phyloP scores from a whole-genome alignment of 2,888 invertebrate species.

The Drosophila phalerata region DNA sequence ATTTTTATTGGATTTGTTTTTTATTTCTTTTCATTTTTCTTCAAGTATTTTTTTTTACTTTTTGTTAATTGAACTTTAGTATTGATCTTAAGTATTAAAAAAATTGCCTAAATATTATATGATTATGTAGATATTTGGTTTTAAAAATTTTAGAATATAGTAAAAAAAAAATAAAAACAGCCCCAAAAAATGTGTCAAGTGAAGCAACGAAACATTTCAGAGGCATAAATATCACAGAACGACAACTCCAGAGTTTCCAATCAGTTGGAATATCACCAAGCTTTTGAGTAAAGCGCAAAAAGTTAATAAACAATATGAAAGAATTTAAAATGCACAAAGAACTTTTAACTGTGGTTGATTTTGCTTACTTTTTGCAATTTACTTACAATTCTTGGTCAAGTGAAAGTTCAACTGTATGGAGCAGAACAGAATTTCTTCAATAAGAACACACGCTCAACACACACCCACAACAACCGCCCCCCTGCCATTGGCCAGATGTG shows the following conservation, averaged over 20 bases:
- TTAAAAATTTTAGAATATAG: conserved; percentile 31
- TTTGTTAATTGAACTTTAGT: conserved; percentile 41
- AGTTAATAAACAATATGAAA: not conserved
- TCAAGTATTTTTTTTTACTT: conserved; percentile 42
- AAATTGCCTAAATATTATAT: conserved; percentile 44
- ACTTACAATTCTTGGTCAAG: conserved; percentile 18
- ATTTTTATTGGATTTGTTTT: conserved; percentile 60
- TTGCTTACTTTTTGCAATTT: conserved; percentile 35
- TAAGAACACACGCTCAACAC: conserved; percentile 28
- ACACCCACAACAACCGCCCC: conserved; percentile 43
- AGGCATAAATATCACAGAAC: conserved; percentile 15
- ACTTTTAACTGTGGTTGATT: not conserved
- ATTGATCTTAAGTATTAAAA: conserved; percentile 66
- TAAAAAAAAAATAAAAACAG: conserved; percentile 9
- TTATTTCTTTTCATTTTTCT: conserved; percentile 45
- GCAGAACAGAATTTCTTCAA: conserved; percentile 15
- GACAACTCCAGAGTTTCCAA: conserved; percentile 12
- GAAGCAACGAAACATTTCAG: conserved; percentile 26
- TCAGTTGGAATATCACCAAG: conserved; percentile 8
- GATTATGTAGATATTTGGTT: conserved; percentile 24
- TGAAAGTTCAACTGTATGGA: conserved; percentile 24
- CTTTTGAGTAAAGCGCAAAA: conserved; percentile 24
- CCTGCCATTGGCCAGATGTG: conserved; percentile 34
- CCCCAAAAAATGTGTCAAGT: conserved; percentile 17
- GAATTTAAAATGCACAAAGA: not conserved